Percentiles rank a stretch among this genome's conserved stretches.
Evolutionary conservation across 2,888 invertebrate species (phyloP).

Genomic region (Ochropleura plecta): DNA sequence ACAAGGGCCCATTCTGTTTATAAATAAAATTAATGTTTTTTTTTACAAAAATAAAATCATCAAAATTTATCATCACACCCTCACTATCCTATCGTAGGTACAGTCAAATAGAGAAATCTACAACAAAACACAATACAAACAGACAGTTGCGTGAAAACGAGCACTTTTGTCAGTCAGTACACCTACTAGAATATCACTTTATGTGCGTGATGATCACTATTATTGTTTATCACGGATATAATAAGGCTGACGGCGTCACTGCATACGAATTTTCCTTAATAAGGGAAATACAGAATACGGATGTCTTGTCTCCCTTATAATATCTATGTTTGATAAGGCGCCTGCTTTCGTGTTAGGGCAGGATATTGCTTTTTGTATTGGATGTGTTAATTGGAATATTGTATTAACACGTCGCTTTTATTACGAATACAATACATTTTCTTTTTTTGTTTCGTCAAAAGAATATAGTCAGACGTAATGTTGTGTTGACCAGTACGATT

Average conservation of each 20-base stretch:
- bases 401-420: conserved; percentile 40
- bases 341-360: conserved; percentile 46
- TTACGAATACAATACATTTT: conserved; percentile 26
- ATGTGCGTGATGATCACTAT: conserved; percentile 76
- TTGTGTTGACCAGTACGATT: too few relatives aligned
- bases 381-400: conserved; percentile 62
- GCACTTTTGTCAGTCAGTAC: conserved; percentile 73
- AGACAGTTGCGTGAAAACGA: conserved; percentile 74
- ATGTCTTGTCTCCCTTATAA: conserved; percentile 39
- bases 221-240: conserved; percentile 79
- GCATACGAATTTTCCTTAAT: conserved; percentile 77
- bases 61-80: conserved; percentile 46
- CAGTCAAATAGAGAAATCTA: conserved; percentile 57
- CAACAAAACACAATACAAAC: conserved; percentile 64
- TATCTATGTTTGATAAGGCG: conserved; percentile 42
- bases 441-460: conserved; percentile 1
- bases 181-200: conserved; percentile 79
- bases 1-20: neutral
- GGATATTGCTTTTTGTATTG: conserved; percentile 64
- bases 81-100: conserved; percentile 46
- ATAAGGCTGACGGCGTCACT: conserved; percentile 70
- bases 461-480: neutral
- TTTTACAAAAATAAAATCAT: neutral
- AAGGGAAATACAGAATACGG: conserved; percentile 56
- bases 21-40: neutral